Evolutionary conservation across 2,888 invertebrate species (phyloP).

Genomic region (Acholoe squamosa): DNA sequence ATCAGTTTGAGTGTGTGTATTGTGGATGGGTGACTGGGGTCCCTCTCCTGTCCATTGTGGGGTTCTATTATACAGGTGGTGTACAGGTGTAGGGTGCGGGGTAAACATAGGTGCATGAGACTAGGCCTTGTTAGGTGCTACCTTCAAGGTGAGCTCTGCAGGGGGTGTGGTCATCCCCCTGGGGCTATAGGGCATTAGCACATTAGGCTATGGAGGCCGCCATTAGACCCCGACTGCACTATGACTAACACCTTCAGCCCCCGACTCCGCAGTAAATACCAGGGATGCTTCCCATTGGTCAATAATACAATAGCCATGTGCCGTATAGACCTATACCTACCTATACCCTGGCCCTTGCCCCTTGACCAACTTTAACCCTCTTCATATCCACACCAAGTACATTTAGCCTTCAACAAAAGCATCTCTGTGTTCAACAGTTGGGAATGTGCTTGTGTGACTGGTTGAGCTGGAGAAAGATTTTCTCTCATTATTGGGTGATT

Average conservation of each 20-base stretch:
- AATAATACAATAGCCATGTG: no score
- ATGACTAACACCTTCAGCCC: no score
- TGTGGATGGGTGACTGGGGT: neutral
- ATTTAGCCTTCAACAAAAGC: neutral
- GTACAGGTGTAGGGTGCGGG: neutral
- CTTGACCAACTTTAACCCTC: slow-evolving; percentile 15
- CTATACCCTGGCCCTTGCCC: neutral
- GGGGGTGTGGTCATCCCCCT: neutral
- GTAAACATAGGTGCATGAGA: slow-evolving; percentile 23
- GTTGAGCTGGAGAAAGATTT: no score
- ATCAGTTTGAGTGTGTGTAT: neutral
- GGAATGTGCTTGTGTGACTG: neutral
- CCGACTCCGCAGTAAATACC: no score
- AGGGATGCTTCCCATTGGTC: no score
- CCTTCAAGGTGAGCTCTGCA: neutral
- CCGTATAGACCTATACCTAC: neutral
- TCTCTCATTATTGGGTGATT: no score
- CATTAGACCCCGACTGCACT: no score
- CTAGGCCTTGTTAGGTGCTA: neutral
- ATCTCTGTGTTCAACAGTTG: neutral
- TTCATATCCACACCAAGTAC: neutral
- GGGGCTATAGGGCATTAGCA: no score
- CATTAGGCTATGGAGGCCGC: no score
- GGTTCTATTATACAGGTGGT: neutral
- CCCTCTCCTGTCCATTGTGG: neutral